Percentiles rank a stretch among this genome's conserved stretches.
Evolutionary conservation across 2,888 invertebrate genomes (phyloP).

Genomic region (Serrognathus titanus): DNA sequence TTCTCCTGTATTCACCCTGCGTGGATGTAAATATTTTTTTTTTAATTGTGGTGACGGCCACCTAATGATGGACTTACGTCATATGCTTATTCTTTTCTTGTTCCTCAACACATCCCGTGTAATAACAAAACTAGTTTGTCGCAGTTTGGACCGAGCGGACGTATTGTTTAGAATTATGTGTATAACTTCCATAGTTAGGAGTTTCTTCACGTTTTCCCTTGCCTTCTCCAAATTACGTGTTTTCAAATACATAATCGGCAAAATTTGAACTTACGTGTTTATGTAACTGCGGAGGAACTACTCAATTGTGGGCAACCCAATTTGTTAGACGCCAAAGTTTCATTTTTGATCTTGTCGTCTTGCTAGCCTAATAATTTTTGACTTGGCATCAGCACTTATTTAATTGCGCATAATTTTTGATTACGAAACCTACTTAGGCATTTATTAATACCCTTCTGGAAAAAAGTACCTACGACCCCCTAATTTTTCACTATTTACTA

Average conservation of each 20-base stretch:
- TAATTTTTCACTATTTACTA: too few relatives aligned
- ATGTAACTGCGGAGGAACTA: too few relatives aligned
- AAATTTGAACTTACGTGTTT: too few relatives aligned
- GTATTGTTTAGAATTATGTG: slow-evolving; percentile 20
- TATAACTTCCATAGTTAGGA: not conserved
- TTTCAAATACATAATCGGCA: not conserved
- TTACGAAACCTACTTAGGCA: too few relatives aligned
- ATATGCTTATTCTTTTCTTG: slow-evolving; percentile 28
- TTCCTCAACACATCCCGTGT: slow-evolving; percentile 20
- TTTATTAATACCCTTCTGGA: too few relatives aligned
- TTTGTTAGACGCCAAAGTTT: too few relatives aligned
- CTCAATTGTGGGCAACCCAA: too few relatives aligned
- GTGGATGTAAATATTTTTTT: slow-evolving; percentile 8
- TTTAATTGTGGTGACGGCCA: slow-evolving; percentile 11
- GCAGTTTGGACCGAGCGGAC: slow-evolving; percentile 22
- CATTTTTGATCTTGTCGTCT: too few relatives aligned
- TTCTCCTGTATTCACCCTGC: not conserved
- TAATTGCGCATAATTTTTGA: too few relatives aligned
- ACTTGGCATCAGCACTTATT: too few relatives aligned
- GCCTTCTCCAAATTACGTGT: not conserved
- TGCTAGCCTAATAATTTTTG: too few relatives aligned
- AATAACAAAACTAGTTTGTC: slow-evolving; percentile 26
- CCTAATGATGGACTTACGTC: slow-evolving; percentile 29
- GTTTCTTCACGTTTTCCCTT: not conserved
- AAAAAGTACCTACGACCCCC: too few relatives aligned